phyloP scores from a whole-genome alignment of 2,888 invertebrate species.

The Heliconius charithonia region DNA sequence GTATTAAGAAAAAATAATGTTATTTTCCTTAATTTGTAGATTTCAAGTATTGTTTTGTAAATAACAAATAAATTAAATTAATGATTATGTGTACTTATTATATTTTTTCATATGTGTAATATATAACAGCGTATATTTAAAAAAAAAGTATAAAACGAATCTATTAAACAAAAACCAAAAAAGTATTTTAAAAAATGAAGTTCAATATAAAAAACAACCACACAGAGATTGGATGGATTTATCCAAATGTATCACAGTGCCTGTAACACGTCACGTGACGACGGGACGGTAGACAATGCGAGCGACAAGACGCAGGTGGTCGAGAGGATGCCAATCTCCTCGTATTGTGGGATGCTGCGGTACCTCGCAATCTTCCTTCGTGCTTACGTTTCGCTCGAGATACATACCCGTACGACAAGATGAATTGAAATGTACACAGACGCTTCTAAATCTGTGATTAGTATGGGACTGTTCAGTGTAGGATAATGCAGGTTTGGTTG shows the following conservation, averaged over 20 bases:
- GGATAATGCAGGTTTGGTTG: not conserved
- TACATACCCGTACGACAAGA: not conserved
- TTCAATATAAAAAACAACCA: not conserved
- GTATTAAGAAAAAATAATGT: too few relatives aligned
- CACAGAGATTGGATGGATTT: slow-evolving; percentile 21
- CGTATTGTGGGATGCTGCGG: slow-evolving; percentile 34
- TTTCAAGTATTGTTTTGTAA: too few relatives aligned
- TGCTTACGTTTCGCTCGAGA: not conserved
- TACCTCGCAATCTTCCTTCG: slow-evolving; percentile 14
- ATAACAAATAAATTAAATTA: too few relatives aligned
- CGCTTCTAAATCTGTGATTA: slow-evolving; percentile 18
- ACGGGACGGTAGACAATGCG: slow-evolving; percentile 38
- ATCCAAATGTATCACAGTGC: not conserved
- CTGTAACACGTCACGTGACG: slow-evolving; percentile 30
- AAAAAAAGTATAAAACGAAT: not conserved
- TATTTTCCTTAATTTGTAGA: too few relatives aligned
- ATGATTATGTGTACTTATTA: too few relatives aligned
- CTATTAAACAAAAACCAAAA: not conserved
- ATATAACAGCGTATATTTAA: too few relatives aligned
- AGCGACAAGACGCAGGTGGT: slow-evolving; percentile 44
- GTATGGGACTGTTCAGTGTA: not conserved
- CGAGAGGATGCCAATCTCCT: slow-evolving; percentile 32
- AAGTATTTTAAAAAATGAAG: too few relatives aligned
- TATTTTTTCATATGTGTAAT: too few relatives aligned
- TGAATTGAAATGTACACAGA: slow-evolving; percentile 20